phyloP scores from a whole-genome alignment of 2,888 invertebrate genomes.

The Erynnis tages region DNA sequence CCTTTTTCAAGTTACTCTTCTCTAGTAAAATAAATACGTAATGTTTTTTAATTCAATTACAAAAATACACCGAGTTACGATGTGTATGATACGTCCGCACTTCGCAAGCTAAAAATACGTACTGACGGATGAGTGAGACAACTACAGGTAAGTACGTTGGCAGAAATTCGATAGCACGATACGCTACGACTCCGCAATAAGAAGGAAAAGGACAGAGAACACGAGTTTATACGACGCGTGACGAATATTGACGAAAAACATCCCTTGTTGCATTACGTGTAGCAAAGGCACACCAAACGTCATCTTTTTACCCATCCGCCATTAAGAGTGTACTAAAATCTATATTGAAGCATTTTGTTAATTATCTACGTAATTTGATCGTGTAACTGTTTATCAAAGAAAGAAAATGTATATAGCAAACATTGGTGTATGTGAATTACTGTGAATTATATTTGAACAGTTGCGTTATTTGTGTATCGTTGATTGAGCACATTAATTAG shows the following conservation, averaged over 20 bases:
- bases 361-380: slow-evolving; percentile 12
- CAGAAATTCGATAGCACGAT: slow-evolving; percentile 70
- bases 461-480: slow-evolving; percentile 8
- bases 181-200: slow-evolving; percentile 37
- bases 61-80: slow-evolving; percentile 53
- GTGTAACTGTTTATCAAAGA: neutral
- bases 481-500: neutral
- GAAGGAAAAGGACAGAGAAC: slow-evolving; percentile 46
- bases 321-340: slow-evolving; percentile 17
- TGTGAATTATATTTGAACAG: slow-evolving; percentile 17
- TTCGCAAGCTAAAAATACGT: slow-evolving; percentile 62
- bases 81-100: slow-evolving; percentile 48
- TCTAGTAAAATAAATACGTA: slow-evolving; percentile 37
- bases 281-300: too few species aligned
- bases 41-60: slow-evolving; percentile 52
- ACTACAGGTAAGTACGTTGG: slow-evolving; percentile 32
- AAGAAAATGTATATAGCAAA: slow-evolving; percentile 12
- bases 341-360: neutral
- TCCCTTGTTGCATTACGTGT: slow-evolving; percentile 43
- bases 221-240: slow-evolving; percentile 38
- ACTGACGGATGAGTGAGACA: slow-evolving; percentile 52
- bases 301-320: slow-evolving; percentile 31
- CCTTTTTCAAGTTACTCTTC: slow-evolving; percentile 39
- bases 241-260: slow-evolving; percentile 45
- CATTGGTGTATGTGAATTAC: slow-evolving; percentile 3